Evolutionary conservation across 2,797 vertebrate species (phyloP).

Genomic region (Rhincodon typus): DNA sequence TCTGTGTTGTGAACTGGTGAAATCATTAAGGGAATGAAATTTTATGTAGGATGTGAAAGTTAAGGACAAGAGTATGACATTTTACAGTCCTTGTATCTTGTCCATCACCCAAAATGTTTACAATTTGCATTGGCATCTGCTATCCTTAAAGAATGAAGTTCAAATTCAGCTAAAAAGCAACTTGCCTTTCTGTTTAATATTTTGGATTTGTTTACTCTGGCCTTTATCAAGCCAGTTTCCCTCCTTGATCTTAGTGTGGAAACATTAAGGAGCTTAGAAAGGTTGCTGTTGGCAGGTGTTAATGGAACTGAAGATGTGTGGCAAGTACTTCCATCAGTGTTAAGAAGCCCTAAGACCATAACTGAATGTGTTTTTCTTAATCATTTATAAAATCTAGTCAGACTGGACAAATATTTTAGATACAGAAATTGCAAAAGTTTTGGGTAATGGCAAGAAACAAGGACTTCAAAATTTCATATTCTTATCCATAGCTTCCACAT

Average conservation of each 20-base stretch:
- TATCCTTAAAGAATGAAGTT: background rate
- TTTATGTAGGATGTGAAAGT: too few relatives aligned
- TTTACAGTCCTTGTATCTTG: too few relatives aligned
- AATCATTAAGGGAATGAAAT: too few relatives aligned
- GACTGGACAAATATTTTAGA: background rate
- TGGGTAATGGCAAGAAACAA: background rate
- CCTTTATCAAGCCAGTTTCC: background rate
- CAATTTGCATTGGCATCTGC: too few relatives aligned
- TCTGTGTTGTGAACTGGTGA: too few relatives aligned
- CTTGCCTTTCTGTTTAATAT: background rate
- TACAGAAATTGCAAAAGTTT: background rate
- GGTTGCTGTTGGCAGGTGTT: background rate
- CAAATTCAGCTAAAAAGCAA: background rate
- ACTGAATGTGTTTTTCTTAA: background rate
- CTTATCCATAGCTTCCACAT: too few relatives aligned
- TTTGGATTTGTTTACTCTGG: background rate
- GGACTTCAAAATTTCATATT: background rate
- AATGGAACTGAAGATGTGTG: background rate
- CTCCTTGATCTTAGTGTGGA: background rate
- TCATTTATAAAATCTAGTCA: background rate
- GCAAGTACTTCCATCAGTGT: background rate
- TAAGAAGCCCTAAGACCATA: background rate
- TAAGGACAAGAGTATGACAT: too few relatives aligned
- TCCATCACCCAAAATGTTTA: too few relatives aligned
- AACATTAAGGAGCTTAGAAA: background rate